Base-by-base conservation (phyloP, 64 coral and sea anemone genomes). In the Montipora foliosa region DNA sequence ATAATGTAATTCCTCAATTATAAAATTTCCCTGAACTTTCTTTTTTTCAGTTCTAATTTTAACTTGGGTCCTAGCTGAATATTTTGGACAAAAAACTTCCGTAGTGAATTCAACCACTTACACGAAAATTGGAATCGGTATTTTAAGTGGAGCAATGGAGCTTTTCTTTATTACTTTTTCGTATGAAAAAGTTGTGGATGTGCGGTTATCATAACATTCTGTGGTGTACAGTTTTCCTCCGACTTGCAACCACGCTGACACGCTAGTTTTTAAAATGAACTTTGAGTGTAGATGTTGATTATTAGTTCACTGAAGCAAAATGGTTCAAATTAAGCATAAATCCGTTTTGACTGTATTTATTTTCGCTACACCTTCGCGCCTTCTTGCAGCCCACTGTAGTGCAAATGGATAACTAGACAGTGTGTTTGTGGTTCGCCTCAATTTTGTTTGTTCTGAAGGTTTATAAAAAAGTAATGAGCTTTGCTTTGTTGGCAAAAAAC, bases 21-120 rank as follows among this genome's bases (percentile, higher is more conserved):
- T 86, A 21, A 86, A 84, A 84, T 67, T 84, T 67, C 64, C 24
- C 21, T 48, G 62, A 68, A 47, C 8, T 68, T 47, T 69, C 16
- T 37, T 16, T 83, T 72, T 45, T 15, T 44, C 24, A 25, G 24
- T 29, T 66, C 45, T 15, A 2, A 5, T 16, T 47, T 6, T 14
- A 13, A 4, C 44, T 1, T 71, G 44, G 17, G 0, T 37, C 37
- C 2, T 37, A 37, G 37, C 37, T 37, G 37, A 37, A 37, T 37
- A 37, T 37, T 37, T 37, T 37, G 0, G 1, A 37, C 24, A 25
- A 25, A 25, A 25, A 25, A 25, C 24, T 37, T 37, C 29, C 29
- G 1, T 37, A 37, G 29, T 37, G 29, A 37, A 37, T 37, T 37
- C 29, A 37, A 11, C 19, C 6, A 52, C 53, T 55, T 55, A 80